These are phyloP conservation scores for Cistogaster globosa DNA, from an alignment of 2,888 invertebrate species.

Conservation along the genomic window DNA sequence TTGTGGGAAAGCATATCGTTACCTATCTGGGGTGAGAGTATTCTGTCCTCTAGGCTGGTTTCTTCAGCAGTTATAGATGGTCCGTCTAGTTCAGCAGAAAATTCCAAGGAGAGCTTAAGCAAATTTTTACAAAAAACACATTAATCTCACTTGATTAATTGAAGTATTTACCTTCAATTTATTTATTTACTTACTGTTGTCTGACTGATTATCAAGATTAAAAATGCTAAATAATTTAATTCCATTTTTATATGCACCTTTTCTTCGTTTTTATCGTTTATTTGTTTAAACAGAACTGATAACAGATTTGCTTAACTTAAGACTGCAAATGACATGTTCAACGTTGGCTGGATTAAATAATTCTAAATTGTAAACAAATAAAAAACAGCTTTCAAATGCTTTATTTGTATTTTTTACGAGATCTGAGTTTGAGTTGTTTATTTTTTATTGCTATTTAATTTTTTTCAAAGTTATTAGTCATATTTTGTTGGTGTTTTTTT, in stretches of 20 bases:
- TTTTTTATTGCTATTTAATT: conserved; percentile 19
- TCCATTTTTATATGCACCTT: conserved; percentile 44
- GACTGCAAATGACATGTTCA: conserved; percentile 34
- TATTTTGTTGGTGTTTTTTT: conserved; percentile 2
- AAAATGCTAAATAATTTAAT: conserved; percentile 30
- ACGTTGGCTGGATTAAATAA: conserved; percentile 35
- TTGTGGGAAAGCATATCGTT: conserved; percentile 55
- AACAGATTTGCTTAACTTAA: neutral
- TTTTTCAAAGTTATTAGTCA: conserved; percentile 40
- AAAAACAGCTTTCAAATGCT: conserved; percentile 4
- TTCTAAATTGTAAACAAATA: conserved; percentile 33
- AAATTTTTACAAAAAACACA: neutral
- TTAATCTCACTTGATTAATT: too few species aligned
- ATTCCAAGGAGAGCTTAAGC: conserved; percentile 43
- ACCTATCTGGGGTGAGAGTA: conserved; percentile 40
- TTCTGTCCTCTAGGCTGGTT: conserved; percentile 39
- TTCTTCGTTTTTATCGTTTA: neutral
- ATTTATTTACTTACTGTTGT: conserved; percentile 47
- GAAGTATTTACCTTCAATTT: neutral
- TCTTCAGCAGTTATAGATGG: conserved; percentile 46
- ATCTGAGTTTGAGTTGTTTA: conserved; percentile 23
- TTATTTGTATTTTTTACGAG: neutral
- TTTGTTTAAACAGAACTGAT: neutral
- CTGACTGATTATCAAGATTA: conserved; percentile 23
- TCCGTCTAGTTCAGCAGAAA: conserved; percentile 48